A percentile compares a stretch with the other conserved stretches of the same genome.
These are phyloP conservation scores for Typhlichthys eigenmanni DNA, from an alignment of 2,797 vertebrate species.

Conservation along the genomic window DNA sequence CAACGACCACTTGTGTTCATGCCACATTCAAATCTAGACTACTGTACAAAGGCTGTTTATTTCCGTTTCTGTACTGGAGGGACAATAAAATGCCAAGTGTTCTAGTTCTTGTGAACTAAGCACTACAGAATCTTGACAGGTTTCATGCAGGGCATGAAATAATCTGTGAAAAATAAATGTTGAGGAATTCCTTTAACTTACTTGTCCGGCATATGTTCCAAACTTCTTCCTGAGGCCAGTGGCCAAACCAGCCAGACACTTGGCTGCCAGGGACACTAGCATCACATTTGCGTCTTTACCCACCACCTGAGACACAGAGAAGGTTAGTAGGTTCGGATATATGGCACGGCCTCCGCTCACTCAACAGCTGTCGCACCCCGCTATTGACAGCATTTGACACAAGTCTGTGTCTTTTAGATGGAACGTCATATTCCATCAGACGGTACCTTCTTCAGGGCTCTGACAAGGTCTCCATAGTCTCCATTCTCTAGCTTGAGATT, in stretches of 20 bases:
- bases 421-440: neutral
- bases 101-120: no score
- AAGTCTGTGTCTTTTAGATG: neutral
- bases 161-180: neutral
- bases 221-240: slow-evolving; percentile 95
- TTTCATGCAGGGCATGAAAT: neutral
- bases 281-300: slow-evolving; percentile 98
- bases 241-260: slow-evolving; percentile 91
- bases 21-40: no score
- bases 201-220: slow-evolving; percentile 92
- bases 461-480: slow-evolving; percentile 93
- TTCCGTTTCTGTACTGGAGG: no score
- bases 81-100: no score
- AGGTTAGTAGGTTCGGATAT: neutral
- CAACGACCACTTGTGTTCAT: no score
- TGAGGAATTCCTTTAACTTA: slow-evolving; percentile 65
- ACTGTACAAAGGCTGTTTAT: no score
- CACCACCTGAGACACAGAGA: slow-evolving; percentile 82
- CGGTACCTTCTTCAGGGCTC: slow-evolving; percentile 93
- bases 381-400: no score
- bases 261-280: slow-evolving; percentile 93
- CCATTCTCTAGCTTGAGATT: slow-evolving; percentile 93
- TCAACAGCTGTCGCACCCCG: no score
- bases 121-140: no score
- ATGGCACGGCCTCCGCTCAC: neutral